These are phyloP conservation scores for Gephyroberyx darwinii DNA, from an alignment of 2,797 vertebrate species.

Conservation along the genomic window DNA sequence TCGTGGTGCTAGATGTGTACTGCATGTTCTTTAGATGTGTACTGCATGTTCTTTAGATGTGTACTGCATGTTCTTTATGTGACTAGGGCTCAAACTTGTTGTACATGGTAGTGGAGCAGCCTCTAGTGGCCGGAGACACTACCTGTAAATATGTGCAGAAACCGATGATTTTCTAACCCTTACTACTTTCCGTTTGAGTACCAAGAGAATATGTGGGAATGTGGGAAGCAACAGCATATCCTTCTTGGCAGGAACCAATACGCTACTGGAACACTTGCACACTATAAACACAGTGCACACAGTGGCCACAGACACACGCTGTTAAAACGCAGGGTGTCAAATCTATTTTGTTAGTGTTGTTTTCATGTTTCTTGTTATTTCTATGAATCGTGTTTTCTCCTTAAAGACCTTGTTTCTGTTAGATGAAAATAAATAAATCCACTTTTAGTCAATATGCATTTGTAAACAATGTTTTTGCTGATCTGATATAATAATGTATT, in stretches of 20 bases:
- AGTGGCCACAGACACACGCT: not conserved
- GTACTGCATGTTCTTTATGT: not conserved
- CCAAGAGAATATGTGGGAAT: not conserved
- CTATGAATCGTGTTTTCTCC: not conserved
- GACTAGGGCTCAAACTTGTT: not conserved
- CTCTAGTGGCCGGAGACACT: slow-evolving; percentile 63
- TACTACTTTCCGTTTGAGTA: slow-evolving; percentile 14
- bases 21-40: not conserved
- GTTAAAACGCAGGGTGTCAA: not conserved
- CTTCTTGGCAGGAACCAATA: slow-evolving; percentile 1
- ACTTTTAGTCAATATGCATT: not conserved
- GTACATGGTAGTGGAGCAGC: slow-evolving; percentile 58
- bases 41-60: not conserved
- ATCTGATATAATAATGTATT: not conserved
- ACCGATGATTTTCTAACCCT: too few relatives aligned
- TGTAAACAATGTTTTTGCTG: not conserved
- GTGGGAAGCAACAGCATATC: slow-evolving; percentile 1
- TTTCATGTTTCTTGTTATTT: not conserved
- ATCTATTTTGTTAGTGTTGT: not conserved
- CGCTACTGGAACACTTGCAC: not conserved
- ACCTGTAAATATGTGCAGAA: not conserved
- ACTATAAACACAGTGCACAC: too few relatives aligned
- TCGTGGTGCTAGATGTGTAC: not conserved
- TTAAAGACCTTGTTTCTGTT: not conserved
- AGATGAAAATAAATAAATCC: not conserved